phyloP scores from a whole-genome alignment of 2,113 vertebrate species.

The Cynocephalus volans region DNA sequence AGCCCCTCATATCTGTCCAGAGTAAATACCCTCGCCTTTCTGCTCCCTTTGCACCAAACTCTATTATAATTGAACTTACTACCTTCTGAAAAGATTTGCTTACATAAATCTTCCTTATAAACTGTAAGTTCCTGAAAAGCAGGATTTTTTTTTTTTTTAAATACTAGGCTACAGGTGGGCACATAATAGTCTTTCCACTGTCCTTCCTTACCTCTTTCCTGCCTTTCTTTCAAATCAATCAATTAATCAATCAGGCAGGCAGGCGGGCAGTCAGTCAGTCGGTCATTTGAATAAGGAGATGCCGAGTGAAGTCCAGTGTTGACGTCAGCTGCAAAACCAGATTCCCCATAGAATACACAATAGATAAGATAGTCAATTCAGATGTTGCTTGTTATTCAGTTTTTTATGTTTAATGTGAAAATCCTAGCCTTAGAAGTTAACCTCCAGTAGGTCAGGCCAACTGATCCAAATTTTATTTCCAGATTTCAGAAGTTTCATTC shows the following conservation, averaged over 20 bases:
- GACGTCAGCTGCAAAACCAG: neutral
- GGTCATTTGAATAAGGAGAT: neutral
- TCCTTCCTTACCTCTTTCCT: neutral
- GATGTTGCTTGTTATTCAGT: neutral
- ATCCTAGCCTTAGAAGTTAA: neutral
- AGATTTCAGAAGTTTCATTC: neutral
- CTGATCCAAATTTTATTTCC: neutral
- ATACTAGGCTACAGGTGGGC: neutral
- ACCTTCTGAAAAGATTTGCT: neutral
- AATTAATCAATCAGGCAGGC: neutral
- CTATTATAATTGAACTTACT: neutral
- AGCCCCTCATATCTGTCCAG: neutral
- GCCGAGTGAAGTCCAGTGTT: neutral
- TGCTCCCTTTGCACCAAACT: neutral
- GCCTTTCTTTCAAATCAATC: neutral
- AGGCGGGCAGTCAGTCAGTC: neutral
- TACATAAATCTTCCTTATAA: neutral
- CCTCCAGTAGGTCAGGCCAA: neutral
- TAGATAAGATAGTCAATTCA: neutral
- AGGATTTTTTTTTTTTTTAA: neutral
- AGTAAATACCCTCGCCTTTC: neutral
- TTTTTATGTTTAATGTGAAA: neutral
- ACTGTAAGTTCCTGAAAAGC: neutral
- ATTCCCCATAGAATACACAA: neutral
- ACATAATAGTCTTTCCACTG: neutral